Conservation (phyloP, 2,113 vertebrate genomes). For the Paramisgurnus dabryanus region DNA sequence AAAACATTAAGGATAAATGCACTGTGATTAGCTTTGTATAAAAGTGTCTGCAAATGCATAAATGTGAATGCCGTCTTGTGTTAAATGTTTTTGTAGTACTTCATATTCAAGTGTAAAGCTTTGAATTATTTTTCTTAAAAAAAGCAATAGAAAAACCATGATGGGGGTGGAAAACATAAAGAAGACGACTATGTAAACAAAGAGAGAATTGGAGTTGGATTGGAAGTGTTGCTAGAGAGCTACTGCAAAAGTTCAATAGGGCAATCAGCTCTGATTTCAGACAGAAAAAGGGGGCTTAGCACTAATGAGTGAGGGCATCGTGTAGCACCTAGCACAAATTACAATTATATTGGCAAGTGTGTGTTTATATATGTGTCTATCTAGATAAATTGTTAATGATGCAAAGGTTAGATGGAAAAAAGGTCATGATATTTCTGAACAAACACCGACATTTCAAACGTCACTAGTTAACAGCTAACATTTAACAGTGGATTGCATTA, state of each 20-base stretch:
- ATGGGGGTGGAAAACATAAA: no score
- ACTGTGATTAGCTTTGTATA: no score
- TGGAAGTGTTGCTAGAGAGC: neutral
- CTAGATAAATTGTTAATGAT: constrained; percentile 59
- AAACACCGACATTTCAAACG: constrained; percentile 13
- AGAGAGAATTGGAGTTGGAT: neutral
- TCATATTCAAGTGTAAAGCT: no score
- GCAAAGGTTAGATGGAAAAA: constrained; percentile 36
- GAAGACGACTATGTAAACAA: neutral
- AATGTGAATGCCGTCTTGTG: no score
- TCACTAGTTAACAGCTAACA: constrained; percentile 8
- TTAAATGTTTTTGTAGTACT: no score
- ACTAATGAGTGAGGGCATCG: neutral
- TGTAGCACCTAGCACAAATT: neutral
- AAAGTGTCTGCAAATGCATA: no score
- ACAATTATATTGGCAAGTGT: neutral
- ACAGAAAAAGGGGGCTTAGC: constrained; percentile 9
- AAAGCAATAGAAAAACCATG: no score
- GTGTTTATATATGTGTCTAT: neutral
- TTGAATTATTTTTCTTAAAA: no score
- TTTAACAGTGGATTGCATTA: constrained; percentile 7
- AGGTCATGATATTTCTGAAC: constrained; percentile 51
- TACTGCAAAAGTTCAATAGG: constrained; percentile 25
- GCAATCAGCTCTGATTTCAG: neutral
- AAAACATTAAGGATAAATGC: no score